These are phyloP conservation scores for Saiga tatarica DNA, from an alignment of 2,113 vertebrate genomes.

Conservation along the genomic window DNA sequence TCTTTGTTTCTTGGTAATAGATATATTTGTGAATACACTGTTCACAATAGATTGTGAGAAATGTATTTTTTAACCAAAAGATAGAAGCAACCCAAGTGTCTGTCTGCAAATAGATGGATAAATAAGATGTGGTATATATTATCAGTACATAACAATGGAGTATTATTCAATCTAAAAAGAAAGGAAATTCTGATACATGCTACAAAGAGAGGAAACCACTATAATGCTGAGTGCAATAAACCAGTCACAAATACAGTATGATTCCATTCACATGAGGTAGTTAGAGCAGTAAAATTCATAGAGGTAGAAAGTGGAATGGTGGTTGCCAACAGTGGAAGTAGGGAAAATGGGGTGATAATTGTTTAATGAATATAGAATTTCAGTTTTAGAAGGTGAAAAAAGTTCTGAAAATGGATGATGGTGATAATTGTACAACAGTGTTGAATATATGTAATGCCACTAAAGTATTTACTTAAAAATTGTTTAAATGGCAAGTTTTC, in stretches of 20 bases:
- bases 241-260: background rate
- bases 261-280: background rate
- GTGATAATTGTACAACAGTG: background rate
- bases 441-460: background rate
- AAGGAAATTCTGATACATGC: background rate
- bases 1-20: background rate
- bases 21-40: background rate
- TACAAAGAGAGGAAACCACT: background rate
- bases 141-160: background rate
- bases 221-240: background rate
- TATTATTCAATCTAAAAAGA: background rate
- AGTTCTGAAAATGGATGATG: background rate
- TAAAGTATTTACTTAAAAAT: background rate
- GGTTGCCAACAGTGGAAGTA: background rate
- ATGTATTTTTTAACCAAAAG: background rate
- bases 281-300: background rate
- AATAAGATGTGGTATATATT: background rate
- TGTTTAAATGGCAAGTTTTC: background rate
- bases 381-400: background rate
- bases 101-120: background rate
- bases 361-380: background rate
- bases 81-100: background rate
- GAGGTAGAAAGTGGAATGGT: background rate
- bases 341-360: background rate
- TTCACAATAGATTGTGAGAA: background rate